Conservation (phyloP, 2,797 vertebrate genomes). For the Danio aesculapii region DNA sequence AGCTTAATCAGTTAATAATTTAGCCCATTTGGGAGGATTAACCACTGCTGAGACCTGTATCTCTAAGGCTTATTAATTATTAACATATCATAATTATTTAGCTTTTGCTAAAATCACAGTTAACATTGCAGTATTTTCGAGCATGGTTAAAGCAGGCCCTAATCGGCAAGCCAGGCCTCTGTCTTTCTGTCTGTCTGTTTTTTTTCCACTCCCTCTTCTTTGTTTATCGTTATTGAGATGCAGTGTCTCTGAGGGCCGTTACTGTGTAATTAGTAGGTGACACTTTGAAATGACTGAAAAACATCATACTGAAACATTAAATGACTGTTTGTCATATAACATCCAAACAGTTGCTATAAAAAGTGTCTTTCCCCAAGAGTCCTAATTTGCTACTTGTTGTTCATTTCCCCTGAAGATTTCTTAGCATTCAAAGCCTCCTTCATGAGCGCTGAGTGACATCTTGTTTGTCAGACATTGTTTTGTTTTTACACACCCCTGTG, state of each 20-base stretch:
- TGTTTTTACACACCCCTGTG: not conserved
- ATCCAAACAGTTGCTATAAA: not conserved
- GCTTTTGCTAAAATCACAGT: not conserved
- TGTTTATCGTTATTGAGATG: conserved; percentile 12
- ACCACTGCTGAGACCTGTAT: not conserved
- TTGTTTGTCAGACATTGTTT: conserved; percentile 9
- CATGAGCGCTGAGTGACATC: conserved; percentile 2
- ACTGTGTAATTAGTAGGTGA: conserved; percentile 3
- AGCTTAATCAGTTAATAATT: not conserved
- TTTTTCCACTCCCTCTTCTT: not conserved
- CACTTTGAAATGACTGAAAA: not conserved
- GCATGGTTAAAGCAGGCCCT: not conserved
- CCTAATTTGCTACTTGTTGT: conserved; percentile 12
- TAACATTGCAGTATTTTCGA: not conserved
- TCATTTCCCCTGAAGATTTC: not conserved
- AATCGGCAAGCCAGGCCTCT: not conserved
- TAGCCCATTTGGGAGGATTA: not conserved
- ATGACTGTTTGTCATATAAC: not conserved
- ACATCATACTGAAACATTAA: not conserved
- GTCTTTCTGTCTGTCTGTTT: not conserved
- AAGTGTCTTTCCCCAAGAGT: not conserved
- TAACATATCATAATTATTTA: not conserved
- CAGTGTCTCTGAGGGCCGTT: not conserved
- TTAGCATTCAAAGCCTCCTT: not conserved
- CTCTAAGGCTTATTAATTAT: conserved; percentile 5